phyloP scores from a whole-genome alignment of 2,113 vertebrate species.

The Baryphthengus martii region DNA sequence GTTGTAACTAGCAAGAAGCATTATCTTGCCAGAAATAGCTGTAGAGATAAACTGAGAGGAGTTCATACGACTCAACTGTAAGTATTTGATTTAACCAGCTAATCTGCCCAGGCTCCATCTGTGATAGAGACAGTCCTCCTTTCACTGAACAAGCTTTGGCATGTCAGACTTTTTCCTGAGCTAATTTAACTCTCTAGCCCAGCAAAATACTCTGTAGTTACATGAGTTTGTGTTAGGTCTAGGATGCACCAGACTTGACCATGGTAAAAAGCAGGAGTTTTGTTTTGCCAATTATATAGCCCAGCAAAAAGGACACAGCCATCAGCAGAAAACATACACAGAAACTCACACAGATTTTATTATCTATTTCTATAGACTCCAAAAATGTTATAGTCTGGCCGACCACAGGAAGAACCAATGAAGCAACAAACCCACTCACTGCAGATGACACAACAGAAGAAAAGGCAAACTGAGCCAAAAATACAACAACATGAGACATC shows the following conservation, averaged over 20 bases:
- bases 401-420: too few relatives aligned
- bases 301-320: too few relatives aligned
- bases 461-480: too few relatives aligned
- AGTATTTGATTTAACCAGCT: neutral
- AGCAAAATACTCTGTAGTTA: neutral
- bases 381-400: too few relatives aligned
- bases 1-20: neutral
- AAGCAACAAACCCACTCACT: too few relatives aligned
- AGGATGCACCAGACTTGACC: neutral
- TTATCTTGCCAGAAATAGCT: slow-evolving; percentile 4
- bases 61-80: neutral
- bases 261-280: neutral
- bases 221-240: neutral
- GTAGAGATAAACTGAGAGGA: neutral
- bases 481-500: too few relatives aligned
- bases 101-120: neutral
- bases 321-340: too few relatives aligned
- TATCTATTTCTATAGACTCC: too few relatives aligned
- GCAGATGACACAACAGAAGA: too few relatives aligned
- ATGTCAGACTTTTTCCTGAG: neutral
- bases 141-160: neutral
- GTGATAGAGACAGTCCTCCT: neutral
- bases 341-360: too few relatives aligned
- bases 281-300: too few relatives aligned
- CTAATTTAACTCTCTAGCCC: neutral